Evolutionary conservation across 2,113 vertebrate genomes (phyloP).

Genomic region (Ailurus styani): DNA sequence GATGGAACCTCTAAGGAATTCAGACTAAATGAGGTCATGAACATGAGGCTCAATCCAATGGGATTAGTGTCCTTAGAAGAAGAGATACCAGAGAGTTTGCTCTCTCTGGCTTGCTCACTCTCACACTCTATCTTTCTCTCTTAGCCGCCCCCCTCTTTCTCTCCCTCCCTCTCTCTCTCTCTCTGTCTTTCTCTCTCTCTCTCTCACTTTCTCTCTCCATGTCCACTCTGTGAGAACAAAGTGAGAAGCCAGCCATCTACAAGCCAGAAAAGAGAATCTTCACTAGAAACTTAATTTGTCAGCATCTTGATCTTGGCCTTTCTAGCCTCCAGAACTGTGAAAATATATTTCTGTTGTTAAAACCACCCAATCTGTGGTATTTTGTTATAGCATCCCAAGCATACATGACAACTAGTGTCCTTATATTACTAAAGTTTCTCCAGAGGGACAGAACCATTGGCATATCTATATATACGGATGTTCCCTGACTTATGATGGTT

Average conservation of each 20-base stretch:
- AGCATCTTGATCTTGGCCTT: background rate
- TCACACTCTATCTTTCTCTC: background rate
- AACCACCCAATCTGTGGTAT: background rate
- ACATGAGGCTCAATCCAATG: background rate
- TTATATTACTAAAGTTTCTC: background rate
- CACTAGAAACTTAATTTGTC: background rate
- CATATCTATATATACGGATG: background rate
- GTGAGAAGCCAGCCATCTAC: background rate
- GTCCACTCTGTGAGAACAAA: background rate
- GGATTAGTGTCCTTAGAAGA: background rate
- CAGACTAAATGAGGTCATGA: background rate
- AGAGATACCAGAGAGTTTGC: background rate
- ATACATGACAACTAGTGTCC: background rate
- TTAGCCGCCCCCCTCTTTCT: too few relatives aligned
- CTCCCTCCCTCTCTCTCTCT: background rate
- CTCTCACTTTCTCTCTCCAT: too few relatives aligned
- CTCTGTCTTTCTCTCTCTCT: too few relatives aligned
- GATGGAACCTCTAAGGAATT: background rate
- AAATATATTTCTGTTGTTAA: background rate
- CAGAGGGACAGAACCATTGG: background rate
- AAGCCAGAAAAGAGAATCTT: background rate
- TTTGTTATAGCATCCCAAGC: background rate
- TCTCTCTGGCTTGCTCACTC: background rate
- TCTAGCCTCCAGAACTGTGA: background rate
- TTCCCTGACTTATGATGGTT: background rate